phyloP scores from a whole-genome alignment of 2,113 vertebrate species.

The Calidris pygmaea region DNA sequence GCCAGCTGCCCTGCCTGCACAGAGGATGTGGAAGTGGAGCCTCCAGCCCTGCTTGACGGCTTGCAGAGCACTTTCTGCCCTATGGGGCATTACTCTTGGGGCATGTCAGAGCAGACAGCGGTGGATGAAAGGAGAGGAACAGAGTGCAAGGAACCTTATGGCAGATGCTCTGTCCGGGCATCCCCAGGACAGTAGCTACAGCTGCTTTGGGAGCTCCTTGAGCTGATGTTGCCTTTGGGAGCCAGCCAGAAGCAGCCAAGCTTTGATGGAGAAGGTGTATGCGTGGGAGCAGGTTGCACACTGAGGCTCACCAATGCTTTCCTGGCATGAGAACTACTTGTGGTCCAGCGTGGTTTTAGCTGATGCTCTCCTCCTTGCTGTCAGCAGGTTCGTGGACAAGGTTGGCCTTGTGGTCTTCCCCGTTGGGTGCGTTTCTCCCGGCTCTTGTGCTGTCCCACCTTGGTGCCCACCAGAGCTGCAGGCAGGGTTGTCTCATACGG shows the following conservation, averaged over 20 bases:
- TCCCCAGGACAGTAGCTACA: neutral
- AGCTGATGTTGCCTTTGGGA: neutral
- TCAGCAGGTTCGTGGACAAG: neutral
- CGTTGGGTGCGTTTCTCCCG: accelerated
- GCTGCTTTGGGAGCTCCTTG: neutral
- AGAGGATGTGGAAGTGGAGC: neutral
- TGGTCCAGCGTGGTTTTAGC: accelerated
- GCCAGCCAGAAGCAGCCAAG: neutral
- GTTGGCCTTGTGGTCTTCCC: neutral
- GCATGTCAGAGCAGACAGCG: neutral
- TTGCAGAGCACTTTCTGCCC: neutral
- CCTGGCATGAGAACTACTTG: neutral
- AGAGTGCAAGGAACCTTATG: neutral
- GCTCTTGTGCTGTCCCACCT: accelerated
- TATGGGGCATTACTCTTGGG: accelerated
- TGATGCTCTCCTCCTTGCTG: neutral
- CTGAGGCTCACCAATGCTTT: neutral
- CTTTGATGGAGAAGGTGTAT: neutral
- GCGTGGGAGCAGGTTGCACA: neutral
- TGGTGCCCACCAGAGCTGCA: neutral
- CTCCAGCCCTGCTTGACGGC: neutral
- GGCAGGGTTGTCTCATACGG: neutral
- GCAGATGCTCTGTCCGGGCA: neutral
- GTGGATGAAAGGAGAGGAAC: neutral
- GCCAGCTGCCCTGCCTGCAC: neutral